These are phyloP conservation scores for Gasteruption jaculator DNA, from an alignment of 2,888 invertebrate species.

Conservation along the genomic window DNA sequence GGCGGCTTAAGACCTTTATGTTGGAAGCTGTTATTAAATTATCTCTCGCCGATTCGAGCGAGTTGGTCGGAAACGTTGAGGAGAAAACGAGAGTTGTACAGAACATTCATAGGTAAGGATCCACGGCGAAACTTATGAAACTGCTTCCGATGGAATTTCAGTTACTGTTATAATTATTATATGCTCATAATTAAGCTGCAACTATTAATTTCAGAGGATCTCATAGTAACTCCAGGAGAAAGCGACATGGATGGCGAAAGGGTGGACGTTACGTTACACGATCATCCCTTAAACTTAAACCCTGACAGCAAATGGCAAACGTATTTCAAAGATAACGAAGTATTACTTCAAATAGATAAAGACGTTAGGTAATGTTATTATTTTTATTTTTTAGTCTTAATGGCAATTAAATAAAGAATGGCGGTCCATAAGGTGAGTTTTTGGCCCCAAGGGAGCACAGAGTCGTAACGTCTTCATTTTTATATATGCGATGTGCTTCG, in stretches of 20 bases:
- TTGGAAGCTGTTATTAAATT: conserved; percentile 86
- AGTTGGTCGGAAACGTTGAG: conserved; percentile 66
- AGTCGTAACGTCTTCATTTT: no score
- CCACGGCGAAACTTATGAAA: neutral
- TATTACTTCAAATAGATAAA: conserved; percentile 95
- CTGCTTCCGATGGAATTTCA: neutral
- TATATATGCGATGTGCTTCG: no score
- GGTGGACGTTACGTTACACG: conserved; percentile 60
- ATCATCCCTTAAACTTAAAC: conserved; percentile 92
- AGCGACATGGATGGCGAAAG: conserved; percentile 55
- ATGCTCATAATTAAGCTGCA: no score
- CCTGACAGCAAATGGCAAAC: conserved; percentile 95
- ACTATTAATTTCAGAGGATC: conserved; percentile 63
- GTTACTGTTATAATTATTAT: no score
- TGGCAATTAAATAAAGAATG: no score
- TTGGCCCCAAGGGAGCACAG: no score
- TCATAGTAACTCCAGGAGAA: conserved; percentile 78
- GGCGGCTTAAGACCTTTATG: conserved; percentile 76
- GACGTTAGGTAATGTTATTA: conserved; percentile 66
- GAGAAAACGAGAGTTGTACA: conserved; percentile 76
- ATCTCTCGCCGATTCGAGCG: conserved; percentile 68
- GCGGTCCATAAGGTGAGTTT: no score
- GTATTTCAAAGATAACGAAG: conserved; percentile 97
- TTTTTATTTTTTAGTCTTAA: no score
- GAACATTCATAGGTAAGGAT: conserved; percentile 72